Evolutionary conservation across 2,113 vertebrate genomes (phyloP).

Genomic region (Callithrix jacchus): DNA sequence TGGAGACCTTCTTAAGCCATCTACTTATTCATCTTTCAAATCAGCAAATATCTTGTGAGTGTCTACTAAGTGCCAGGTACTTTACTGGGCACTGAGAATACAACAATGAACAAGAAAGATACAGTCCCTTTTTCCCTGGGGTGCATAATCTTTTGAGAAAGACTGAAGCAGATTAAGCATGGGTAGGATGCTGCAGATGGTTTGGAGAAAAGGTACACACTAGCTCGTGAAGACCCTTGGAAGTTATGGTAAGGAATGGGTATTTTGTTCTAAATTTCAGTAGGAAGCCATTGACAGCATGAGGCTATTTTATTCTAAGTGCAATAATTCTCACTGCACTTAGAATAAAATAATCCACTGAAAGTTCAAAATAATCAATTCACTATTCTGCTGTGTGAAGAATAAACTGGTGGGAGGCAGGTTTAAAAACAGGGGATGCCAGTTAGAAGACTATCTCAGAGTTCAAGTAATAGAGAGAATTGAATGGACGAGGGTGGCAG

Average conservation of each 20-base stretch:
- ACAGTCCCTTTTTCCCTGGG: background rate
- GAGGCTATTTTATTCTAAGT: background rate
- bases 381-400: background rate
- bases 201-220: background rate
- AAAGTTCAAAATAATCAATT: background rate
- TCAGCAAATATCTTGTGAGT: conserved; percentile 7
- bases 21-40: background rate
- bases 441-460: background rate
- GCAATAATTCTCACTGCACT: background rate
- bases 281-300: background rate
- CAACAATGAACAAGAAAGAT: background rate
- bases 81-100: background rate
- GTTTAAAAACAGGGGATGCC: background rate
- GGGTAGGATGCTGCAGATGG: background rate
- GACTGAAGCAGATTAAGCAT: background rate
- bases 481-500: background rate
- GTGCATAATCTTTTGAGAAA: background rate
- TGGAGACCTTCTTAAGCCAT: background rate
- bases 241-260: background rate
- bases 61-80: background rate
- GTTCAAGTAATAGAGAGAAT: background rate
- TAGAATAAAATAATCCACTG: background rate
- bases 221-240: background rate
- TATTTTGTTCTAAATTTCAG: background rate
- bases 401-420: background rate